Conservation (phyloP, 2,797 vertebrate genomes). For the Borostomias antarcticus region DNA sequence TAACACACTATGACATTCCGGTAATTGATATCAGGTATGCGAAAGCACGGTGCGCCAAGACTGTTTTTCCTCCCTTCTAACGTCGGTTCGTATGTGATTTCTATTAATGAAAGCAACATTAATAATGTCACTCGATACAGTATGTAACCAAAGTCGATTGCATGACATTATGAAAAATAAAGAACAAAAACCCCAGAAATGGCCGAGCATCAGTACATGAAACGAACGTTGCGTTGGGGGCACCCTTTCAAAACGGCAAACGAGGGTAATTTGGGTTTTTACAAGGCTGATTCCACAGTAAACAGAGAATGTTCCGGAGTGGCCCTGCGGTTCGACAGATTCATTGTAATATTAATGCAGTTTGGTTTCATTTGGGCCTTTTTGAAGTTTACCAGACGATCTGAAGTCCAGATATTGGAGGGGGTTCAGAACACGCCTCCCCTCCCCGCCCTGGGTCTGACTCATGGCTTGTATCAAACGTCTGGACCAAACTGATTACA, state of each 20-base stretch:
- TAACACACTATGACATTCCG: not conserved
- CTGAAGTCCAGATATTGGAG: conserved; percentile 68
- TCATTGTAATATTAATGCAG: conserved; percentile 75
- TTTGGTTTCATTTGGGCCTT: conserved; percentile 47
- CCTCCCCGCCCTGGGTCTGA: not conserved
- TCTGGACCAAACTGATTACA: conserved; percentile 63
- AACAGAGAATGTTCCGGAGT: conserved; percentile 66
- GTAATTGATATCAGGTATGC: conserved; percentile 12
- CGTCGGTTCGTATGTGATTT: not conserved
- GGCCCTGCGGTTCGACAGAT: conserved; percentile 51
- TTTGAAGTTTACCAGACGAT: conserved; percentile 66
- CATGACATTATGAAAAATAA: conserved; percentile 9
- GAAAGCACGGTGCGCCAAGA: not conserved
- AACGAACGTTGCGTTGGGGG: not conserved
- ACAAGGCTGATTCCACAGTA: conserved; percentile 70
- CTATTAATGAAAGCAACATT: conserved; percentile 1
- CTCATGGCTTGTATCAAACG: conserved; percentile 40
- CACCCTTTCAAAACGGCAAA: not conserved
- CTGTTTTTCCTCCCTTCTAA: not conserved
- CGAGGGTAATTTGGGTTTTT: conserved; percentile 35
- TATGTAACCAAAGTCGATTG: not conserved
- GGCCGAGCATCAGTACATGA: not conserved
- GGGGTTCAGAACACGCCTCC: conserved; percentile 60
- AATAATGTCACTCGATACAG: conserved; percentile 8
- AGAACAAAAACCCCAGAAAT: not conserved